Evolutionary conservation across 30 jellyfish, hydroid and myxozoan species (phyloP).

Genomic region (Thelohanellus kitauei): DNA sequence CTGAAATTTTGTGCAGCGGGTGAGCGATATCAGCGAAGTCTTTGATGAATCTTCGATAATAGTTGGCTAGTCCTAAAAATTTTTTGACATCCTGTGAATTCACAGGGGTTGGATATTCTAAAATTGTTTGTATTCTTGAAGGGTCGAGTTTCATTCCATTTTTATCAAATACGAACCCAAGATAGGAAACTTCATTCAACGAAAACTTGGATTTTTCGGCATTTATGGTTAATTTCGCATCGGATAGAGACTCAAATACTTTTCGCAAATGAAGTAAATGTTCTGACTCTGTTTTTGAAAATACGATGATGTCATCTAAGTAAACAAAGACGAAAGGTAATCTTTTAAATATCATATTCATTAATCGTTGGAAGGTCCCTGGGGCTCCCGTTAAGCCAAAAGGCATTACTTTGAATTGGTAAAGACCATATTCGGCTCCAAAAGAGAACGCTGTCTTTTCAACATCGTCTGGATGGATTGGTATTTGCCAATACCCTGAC

Average conservation of each 20-base stretch:
- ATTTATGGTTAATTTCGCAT: slow-evolving; percentile 8
- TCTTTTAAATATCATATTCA: slow-evolving; percentile 9
- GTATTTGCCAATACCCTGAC: slow-evolving; percentile 20
- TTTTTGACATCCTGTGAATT: slow-evolving; percentile 3
- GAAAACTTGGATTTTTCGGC: slow-evolving; percentile 6
- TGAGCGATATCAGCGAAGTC: slow-evolving; percentile 11
- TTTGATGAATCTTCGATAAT: slow-evolving; percentile 8
- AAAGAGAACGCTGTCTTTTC: slow-evolving; percentile 24
- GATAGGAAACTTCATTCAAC: not conserved
- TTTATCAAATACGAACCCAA: slow-evolving; percentile 3
- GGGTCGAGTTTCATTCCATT: slow-evolving; percentile 15
- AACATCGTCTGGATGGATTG: slow-evolving; percentile 1
- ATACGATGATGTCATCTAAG: slow-evolving; percentile 22
- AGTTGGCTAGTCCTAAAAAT: slow-evolving; percentile 11
- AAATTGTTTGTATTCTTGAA: slow-evolving; percentile 4
- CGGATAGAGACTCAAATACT: slow-evolving; percentile 1
- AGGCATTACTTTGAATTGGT: slow-evolving; percentile 11
- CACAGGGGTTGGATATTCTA: slow-evolving; percentile 11
- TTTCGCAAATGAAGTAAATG: slow-evolving; percentile 7
- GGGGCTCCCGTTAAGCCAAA: slow-evolving; percentile 28
- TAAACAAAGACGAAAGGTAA: slow-evolving; percentile 11
- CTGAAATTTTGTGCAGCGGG: slow-evolving; percentile 3
- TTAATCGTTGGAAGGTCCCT: slow-evolving; percentile 17
- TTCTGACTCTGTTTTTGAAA: slow-evolving; percentile 4
- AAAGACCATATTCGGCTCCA: slow-evolving; percentile 12